These are phyloP conservation scores for Olivierus martensii DNA, from an alignment of 1,140 invertebrate species.

Conservation along the genomic window DNA sequence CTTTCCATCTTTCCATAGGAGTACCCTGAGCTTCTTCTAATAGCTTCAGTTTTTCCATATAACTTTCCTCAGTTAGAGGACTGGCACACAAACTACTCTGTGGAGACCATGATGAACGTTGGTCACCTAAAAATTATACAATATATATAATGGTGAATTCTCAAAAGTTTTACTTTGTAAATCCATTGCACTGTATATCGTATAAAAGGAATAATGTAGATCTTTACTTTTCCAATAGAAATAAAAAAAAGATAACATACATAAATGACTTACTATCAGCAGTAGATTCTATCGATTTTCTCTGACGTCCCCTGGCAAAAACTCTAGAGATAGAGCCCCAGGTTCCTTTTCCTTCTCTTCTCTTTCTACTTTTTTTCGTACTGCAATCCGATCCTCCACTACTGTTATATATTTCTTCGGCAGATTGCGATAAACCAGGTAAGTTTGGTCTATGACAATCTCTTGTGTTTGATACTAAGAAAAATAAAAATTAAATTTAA, in stretches of 20 bases:
- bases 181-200: too few relatives aligned
- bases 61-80: conserved; percentile 66
- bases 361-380: conserved; percentile 8
- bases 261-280: too few relatives aligned
- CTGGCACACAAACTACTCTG: conserved; percentile 22
- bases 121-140: neutral
- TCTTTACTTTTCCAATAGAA: too few relatives aligned
- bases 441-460: neutral
- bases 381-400: conserved; percentile 22
- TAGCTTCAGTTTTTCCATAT: conserved; percentile 61
- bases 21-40: conserved; percentile 69
- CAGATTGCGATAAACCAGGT: conserved; percentile 7
- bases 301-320: conserved; percentile 60
- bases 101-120: conserved; percentile 24
- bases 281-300: conserved; percentile 38
- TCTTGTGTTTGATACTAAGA: too few relatives aligned
- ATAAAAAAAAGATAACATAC: too few relatives aligned
- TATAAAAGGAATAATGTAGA: too few relatives aligned
- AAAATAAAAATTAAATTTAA: too few relatives aligned
- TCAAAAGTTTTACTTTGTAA: too few relatives aligned
- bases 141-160: too few relatives aligned
- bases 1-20: conserved; percentile 82
- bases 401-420: conserved; percentile 18
- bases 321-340: conserved; percentile 73
- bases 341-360: conserved; percentile 27